Conservation (phyloP, 2,797 vertebrate species). For the Halcyon chelicuti region DNA sequence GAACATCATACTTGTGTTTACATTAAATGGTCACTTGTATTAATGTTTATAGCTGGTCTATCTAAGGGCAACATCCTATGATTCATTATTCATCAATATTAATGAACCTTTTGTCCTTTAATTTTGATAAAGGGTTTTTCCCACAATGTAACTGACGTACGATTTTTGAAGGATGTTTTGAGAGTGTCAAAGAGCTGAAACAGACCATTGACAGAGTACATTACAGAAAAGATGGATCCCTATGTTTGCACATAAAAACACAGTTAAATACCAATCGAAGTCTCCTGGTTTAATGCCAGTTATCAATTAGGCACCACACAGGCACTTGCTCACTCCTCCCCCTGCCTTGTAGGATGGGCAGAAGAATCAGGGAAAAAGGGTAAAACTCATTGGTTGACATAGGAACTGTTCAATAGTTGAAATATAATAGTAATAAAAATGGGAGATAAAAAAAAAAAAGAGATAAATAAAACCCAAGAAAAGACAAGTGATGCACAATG, state of each 20-base stretch:
- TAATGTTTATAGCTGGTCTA: slow-evolving; percentile 8
- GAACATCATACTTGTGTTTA: slow-evolving; percentile 17
- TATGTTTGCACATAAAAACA: neutral
- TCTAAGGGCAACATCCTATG: neutral
- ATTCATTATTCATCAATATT: slow-evolving; percentile 25
- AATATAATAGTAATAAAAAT: neutral
- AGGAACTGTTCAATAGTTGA: neutral
- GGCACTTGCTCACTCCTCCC: neutral
- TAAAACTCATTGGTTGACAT: neutral
- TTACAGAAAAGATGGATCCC: neutral
- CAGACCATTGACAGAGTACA: neutral
- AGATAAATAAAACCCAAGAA: neutral
- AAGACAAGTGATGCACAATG: neutral
- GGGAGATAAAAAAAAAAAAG: neutral
- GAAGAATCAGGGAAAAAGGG: neutral
- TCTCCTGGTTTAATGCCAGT: neutral
- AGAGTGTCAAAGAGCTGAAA: neutral
- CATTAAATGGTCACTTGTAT: slow-evolving; percentile 29
- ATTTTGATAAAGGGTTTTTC: neutral
- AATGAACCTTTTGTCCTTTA: neutral
- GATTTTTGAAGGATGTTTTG: neutral
- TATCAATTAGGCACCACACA: neutral
- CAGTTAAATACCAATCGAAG: neutral
- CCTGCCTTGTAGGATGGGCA: neutral
- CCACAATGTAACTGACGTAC: neutral